phyloP scores from a whole-genome alignment of 64 coral and sea anemone genomes.

The Dendrophyllia cribrosa region DNA sequence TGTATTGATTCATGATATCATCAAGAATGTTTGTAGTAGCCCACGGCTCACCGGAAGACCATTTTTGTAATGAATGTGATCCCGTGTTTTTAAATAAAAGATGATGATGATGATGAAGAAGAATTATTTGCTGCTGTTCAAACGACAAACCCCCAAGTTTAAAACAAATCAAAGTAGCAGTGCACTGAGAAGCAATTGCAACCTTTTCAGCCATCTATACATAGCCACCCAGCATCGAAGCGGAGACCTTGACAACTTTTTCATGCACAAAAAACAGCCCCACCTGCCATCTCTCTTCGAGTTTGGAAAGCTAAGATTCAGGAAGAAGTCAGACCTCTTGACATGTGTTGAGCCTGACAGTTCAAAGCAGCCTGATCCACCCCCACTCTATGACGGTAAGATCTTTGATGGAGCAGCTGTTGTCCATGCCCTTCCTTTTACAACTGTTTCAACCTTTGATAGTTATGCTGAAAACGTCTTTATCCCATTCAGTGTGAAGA shows the following conservation, averaged over 20 bases:
- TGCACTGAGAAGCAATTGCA: slow-evolving; percentile 12
- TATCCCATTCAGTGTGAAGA: neutral
- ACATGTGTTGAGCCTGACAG: neutral
- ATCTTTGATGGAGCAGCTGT: slow-evolving; percentile 41
- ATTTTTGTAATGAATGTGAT: no score
- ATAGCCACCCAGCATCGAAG: slow-evolving; percentile 20
- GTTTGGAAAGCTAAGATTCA: neutral
- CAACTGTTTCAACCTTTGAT: slow-evolving; percentile 8
- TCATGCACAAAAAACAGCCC: slow-evolving; percentile 17
- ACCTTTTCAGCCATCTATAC: slow-evolving; percentile 26
- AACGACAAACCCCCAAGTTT: no score
- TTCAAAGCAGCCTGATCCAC: neutral
- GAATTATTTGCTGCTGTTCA: no score
- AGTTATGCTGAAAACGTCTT: slow-evolving; percentile 41
- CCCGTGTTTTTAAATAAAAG: no score
- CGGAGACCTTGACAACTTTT: slow-evolving; percentile 13
- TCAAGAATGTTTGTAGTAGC: no score
- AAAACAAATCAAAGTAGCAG: neutral
- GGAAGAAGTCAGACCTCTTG: slow-evolving; percentile 22
- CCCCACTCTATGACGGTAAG: neutral
- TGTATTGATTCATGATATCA: no score
- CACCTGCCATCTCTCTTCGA: neutral
- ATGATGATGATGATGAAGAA: no score
- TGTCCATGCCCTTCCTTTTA: neutral
- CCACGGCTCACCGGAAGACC: no score